These are phyloP conservation scores for Salminus brasiliensis DNA, from an alignment of 2,113 vertebrate genomes.

Conservation along the genomic window DNA sequence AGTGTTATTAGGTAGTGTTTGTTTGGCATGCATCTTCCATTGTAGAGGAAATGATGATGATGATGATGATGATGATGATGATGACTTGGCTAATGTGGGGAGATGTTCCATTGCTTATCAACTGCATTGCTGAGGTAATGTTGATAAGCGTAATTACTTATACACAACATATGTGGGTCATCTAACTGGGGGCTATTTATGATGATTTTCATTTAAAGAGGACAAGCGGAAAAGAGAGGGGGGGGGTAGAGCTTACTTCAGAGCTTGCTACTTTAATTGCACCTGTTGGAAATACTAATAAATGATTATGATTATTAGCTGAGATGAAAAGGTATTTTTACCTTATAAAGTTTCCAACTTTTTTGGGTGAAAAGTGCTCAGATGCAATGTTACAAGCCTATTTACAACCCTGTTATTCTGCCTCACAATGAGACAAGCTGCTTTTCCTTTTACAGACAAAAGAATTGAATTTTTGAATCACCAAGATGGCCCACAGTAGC, in stretches of 20 bases:
- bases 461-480: too few relatives aligned
- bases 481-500: too few relatives aligned
- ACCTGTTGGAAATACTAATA: not conserved
- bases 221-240: not conserved
- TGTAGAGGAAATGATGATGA: not conserved
- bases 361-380: too few relatives aligned
- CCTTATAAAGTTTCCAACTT: too few relatives aligned
- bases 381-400: too few relatives aligned
- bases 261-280: not conserved
- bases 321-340: too few relatives aligned
- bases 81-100: not conserved
- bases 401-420: too few relatives aligned
- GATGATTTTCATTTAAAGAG: not conserved
- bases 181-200: conserved; percentile 1
- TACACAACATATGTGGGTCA: not conserved
- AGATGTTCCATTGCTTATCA: conserved; percentile 8
- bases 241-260: not conserved
- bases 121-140: not conserved
- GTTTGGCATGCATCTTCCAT: conserved; percentile 21
- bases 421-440: too few relatives aligned
- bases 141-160: conserved; percentile 18
- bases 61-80: not conserved
- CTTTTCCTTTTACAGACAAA: too few relatives aligned
- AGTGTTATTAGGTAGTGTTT: conserved; percentile 34
- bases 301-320: not conserved